These are phyloP conservation scores for Sitobion miscanthi DNA, from an alignment of 1,140 invertebrate genomes.

Conservation along the genomic window DNA sequence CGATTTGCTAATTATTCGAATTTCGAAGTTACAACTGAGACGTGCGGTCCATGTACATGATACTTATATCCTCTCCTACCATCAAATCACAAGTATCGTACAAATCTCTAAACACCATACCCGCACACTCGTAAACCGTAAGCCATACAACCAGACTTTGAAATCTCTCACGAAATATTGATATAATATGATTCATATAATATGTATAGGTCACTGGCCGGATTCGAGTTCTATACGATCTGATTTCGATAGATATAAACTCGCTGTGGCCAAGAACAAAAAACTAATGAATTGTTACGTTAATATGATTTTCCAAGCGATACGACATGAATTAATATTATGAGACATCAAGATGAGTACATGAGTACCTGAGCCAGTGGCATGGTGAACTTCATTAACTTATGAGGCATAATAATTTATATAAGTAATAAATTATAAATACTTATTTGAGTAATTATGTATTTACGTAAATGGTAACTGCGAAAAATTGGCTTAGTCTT, in stretches of 20 bases:
- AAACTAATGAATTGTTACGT: background rate
- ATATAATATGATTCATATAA: background rate
- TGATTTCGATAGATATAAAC: background rate
- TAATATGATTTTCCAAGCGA: background rate
- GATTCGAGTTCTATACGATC: background rate
- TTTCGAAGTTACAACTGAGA: too few species aligned
- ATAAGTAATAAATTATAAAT: too few species aligned
- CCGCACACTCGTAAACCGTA: background rate
- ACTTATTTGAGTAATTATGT: too few species aligned
- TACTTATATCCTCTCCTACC: too few species aligned
- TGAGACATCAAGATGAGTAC: too few species aligned
- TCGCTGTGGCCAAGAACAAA: background rate
- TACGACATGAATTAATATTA: background rate
- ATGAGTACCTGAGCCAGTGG: too few species aligned
- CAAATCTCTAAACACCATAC: background rate
- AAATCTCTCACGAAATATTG: background rate
- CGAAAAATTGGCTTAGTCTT: too few species aligned
- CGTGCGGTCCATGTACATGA: too few species aligned
- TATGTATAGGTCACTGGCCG: background rate
- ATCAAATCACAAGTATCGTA: background rate
- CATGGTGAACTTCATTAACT: too few species aligned
- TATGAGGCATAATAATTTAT: too few species aligned
- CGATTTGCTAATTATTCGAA: too few species aligned
- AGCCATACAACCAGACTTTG: background rate
- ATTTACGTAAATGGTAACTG: too few species aligned